Base-by-base conservation (phyloP, 2,888 invertebrate species). In the Laspeyria flexula region DNA sequence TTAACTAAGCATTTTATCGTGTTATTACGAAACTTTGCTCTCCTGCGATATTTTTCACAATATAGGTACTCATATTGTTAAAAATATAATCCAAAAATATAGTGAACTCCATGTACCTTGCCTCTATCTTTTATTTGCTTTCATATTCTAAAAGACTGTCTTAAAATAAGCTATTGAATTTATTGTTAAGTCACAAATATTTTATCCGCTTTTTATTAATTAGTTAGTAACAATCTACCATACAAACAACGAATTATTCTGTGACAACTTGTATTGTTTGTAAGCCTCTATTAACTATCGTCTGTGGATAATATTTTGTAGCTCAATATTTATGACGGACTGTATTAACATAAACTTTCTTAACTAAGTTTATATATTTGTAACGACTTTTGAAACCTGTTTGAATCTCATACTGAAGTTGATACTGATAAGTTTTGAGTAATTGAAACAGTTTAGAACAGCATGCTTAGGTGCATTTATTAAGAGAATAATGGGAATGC, bases 121-220 rank as follows among this genome's bases (percentile, higher is more conserved):
- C 72, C 77, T 77, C 71, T 77, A 74, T 76, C 68, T 61, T 47
- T 69, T 66, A 69, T 69, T 69, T 69, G 61, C 73, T 83, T 83
- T 81, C 79, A 83, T 84, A 81, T 82, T 86, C 83, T 87, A 88
- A 88, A 91, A 92, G 91, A 92, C 91, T 92, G 91, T 89, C 89
- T 90, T 90, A 85, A 86, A 72, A 77, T 89, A 90, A 89, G 90
- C 85, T 87, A 88, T 83, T 85, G 79, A 87, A 86, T 85, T 85
- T 86, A 88, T 86, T 81, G 66, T 83, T 90, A 89, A 88, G 91
- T 91, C 90, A 91, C 91, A 92, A 92, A 92, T 84, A 81, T 84
- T 83, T 81, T 85, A 83, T 76, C 79, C 69, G 76, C 77, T 85
- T 83, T 77, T 76, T 75, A 79, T 60, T 65, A 77, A 83, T 86